phyloP scores from a whole-genome alignment of 2,113 vertebrate genomes.

The Antennarius striatus region DNA sequence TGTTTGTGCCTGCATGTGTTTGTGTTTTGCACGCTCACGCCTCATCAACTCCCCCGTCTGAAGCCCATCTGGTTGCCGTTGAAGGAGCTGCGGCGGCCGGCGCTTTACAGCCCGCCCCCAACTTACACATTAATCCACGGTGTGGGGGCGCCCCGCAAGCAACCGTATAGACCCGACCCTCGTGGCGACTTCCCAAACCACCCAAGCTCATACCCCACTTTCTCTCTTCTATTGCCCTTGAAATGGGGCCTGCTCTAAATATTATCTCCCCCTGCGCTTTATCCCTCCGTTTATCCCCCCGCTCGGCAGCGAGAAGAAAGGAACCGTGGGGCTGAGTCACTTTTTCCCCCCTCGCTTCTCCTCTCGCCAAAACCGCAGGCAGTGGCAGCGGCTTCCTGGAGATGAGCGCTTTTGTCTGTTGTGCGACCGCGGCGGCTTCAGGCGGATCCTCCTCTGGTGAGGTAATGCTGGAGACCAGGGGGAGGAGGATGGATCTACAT shows the following conservation, averaged over 20 bases:
- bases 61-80: conserved; percentile 88
- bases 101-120: conserved; percentile 67
- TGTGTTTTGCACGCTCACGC: conserved; percentile 65
- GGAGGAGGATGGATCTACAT: conserved; percentile 30
- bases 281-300: conserved; percentile 77
- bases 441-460: conserved; percentile 72
- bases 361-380: conserved; percentile 72
- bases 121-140: conserved; percentile 64
- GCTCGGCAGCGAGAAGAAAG: conserved; percentile 72
- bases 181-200: conserved; percentile 73
- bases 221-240: conserved; percentile 82
- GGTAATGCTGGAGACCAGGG: conserved; percentile 63
- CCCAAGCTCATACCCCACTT: conserved; percentile 75
- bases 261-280: conserved; percentile 65
- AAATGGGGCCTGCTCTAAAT: conserved; percentile 82
- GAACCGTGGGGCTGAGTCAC: conserved; percentile 74
- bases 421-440: conserved; percentile 74
- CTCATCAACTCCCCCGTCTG: conserved; percentile 83
- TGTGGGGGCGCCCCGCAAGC: conserved; percentile 54
- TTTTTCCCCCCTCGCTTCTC: conserved; percentile 75
- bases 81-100: conserved; percentile 78
- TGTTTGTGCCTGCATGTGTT: conserved; percentile 50
- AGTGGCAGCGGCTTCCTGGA: conserved; percentile 77
- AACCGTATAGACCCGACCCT: conserved; percentile 48
- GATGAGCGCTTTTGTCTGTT: conserved; percentile 80